phyloP scores from a whole-genome alignment of 64 coral and sea anemone genomes.

The Montipora sp. region DNA sequence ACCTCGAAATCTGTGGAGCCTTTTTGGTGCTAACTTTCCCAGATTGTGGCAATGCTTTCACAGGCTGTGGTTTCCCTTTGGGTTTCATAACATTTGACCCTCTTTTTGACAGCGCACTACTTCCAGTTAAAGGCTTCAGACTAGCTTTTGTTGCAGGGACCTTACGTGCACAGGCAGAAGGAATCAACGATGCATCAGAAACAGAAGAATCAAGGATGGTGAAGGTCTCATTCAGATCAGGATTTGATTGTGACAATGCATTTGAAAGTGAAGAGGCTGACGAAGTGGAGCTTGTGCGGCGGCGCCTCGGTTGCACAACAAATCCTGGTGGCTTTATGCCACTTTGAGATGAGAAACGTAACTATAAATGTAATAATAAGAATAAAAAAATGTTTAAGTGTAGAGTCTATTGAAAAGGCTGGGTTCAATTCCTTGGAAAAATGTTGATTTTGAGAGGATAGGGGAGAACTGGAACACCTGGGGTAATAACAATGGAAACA shows the following conservation, averaged over 20 bases:
- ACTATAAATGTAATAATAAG: background rate
- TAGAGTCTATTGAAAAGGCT: too few relatives aligned
- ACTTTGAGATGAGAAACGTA: slow-evolving; percentile 45
- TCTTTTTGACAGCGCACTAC: background rate
- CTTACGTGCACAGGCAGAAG: slow-evolving; percentile 15
- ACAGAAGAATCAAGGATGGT: background rate
- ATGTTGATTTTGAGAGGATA: too few relatives aligned
- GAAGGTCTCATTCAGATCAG: slow-evolving; percentile 65
- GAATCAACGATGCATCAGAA: slow-evolving; percentile 8
- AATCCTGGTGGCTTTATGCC: slow-evolving; percentile 63
- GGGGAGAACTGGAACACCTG: too few relatives aligned
- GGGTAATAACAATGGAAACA: too few relatives aligned
- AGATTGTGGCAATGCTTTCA: slow-evolving; percentile 19
- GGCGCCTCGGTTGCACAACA: background rate
- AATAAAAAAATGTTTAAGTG: too few relatives aligned
- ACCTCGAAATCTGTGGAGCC: background rate
- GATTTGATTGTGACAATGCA: slow-evolving; percentile 34
- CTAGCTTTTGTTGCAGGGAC: slow-evolving; percentile 18
- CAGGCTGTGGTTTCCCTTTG: slow-evolving; percentile 31
- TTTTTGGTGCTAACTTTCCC: background rate
- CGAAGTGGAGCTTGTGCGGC: slow-evolving; percentile 59
- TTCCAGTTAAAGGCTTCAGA: slow-evolving; percentile 30
- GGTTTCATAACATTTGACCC: slow-evolving; percentile 6
- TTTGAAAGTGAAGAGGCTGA: slow-evolving; percentile 54
- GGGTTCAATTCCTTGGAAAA: too few relatives aligned